A percentile compares a stretch with the other conserved stretches of the same genome.
These are phyloP conservation scores for Pseudanteris insignis DNA, from an alignment of 2,888 invertebrate species.

Conservation along the genomic window DNA sequence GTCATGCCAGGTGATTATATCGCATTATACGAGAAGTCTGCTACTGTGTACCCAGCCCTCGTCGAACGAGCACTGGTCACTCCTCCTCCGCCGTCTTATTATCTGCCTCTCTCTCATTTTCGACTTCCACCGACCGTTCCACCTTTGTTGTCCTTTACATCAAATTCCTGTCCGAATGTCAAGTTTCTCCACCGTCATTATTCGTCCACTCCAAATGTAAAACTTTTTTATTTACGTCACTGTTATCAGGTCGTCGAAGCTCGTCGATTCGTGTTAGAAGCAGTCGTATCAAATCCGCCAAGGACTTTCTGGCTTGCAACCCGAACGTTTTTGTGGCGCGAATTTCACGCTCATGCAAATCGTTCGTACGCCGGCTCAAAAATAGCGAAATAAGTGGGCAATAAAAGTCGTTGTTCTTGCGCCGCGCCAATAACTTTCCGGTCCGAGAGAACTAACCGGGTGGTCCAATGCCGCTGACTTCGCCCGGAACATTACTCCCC, in stretches of 20 bases:
- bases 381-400: constrained; percentile 47
- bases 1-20: constrained; percentile 67
- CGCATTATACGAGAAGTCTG: constrained; percentile 66
- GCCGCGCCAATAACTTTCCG: constrained; percentile 60
- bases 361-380: constrained; percentile 10
- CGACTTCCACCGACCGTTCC: constrained; percentile 33
- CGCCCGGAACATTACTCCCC: constrained; percentile 56
- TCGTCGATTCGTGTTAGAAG: too few species aligned
- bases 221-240: constrained; percentile 12
- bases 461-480: constrained; percentile 53
- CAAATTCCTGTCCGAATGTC: constrained; percentile 55
- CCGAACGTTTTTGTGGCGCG: not conserved
- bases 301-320: not conserved
- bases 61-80: constrained; percentile 51
- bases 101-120: constrained; percentile 39
- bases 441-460: constrained; percentile 58
- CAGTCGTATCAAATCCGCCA: constrained; percentile 13
- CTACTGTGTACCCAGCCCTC: constrained; percentile 66
- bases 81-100: constrained; percentile 46
- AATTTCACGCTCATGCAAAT: constrained; percentile 21
- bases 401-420: constrained; percentile 51
- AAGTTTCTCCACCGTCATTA: constrained; percentile 19
- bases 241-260: too few species aligned
- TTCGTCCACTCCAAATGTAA: constrained; percentile 23
- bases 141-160: constrained; percentile 48